A percentile compares a stretch with the other conserved stretches of the same genome.
Conservation (phyloP, 2,888 invertebrate genomes). For the Euzophera pinguis region DNA sequence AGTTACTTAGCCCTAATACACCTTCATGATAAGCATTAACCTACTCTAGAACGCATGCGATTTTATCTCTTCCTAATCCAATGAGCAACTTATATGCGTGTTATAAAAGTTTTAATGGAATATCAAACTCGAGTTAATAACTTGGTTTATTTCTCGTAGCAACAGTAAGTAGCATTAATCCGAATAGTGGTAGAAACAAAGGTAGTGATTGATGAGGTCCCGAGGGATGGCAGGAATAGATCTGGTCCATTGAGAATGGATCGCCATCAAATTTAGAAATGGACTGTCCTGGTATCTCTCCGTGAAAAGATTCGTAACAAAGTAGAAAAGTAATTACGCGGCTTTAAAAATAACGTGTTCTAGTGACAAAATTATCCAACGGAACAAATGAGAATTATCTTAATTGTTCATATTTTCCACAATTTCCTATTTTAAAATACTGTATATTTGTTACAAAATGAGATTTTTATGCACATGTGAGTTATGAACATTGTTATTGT, state of each 20-base stretch:
- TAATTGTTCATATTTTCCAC: too few species aligned
- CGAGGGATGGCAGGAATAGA: constrained; percentile 27
- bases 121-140: not conserved
- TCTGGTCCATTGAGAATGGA: constrained; percentile 25
- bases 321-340: not conserved
- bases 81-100: too few species aligned
- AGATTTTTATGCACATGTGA: too few species aligned
- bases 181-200: constrained; percentile 19
- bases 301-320: not conserved
- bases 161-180: constrained; percentile 12
- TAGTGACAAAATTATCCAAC: too few species aligned
- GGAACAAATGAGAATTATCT: too few species aligned
- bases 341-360: too few species aligned
- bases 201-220: constrained; percentile 42
- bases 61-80: too few species aligned
- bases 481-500: too few species aligned
- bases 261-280: constrained; percentile 41
- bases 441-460: too few species aligned
- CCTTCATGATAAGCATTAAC: not conserved
- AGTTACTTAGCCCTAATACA: not conserved
- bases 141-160: not conserved
- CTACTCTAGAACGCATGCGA: not conserved
- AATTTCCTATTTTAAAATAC: too few species aligned
- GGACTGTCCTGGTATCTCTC: constrained; percentile 24
- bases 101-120: too few species aligned